Evolutionary conservation across 1,140 invertebrate genomes (phyloP).

Genomic region (Oppia nitens): DNA sequence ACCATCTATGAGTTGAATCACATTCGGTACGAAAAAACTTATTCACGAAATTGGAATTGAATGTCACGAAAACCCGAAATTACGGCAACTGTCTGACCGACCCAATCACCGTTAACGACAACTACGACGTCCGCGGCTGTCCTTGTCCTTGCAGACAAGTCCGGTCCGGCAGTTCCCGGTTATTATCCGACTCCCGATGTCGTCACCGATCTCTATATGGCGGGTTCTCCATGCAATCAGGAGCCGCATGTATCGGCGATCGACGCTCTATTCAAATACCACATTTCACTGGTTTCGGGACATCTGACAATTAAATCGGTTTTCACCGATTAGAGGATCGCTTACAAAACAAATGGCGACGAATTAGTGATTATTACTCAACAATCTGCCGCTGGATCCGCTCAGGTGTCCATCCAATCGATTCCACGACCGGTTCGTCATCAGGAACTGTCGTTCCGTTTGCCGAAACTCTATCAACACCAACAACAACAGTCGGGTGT

Average conservation of each 20-base stretch:
- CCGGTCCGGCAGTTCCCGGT: constrained; percentile 1
- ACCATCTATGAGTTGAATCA: constrained; percentile 15
- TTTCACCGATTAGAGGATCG: background rate
- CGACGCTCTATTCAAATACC: constrained; percentile 2
- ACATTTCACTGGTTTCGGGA: background rate
- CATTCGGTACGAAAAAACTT: background rate
- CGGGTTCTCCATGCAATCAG: background rate
- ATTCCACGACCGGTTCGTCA: background rate
- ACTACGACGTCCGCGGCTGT: constrained; percentile 12
- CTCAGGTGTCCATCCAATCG: background rate
- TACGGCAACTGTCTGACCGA: constrained; percentile 22
- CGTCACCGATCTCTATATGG: background rate
- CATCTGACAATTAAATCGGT: background rate
- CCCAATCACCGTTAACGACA: constrained; percentile 11
- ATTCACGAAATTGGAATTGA: constrained; percentile 18
- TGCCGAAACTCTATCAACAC: no score
- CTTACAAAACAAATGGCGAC: constrained; percentile 1
- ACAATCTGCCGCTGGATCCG: no score
- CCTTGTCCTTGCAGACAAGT: constrained; percentile 6
- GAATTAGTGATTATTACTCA: no score
- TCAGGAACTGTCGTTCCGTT: constrained; percentile 7
- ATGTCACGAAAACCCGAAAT: constrained; percentile 21
- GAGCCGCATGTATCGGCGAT: constrained; percentile 9
- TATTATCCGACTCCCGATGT: constrained; percentile 14
- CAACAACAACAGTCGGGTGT: background rate